A percentile compares a stretch with the other conserved stretches of the same genome.
phyloP scores from a whole-genome alignment of 2,797 vertebrate species.

The Betta splendens region DNA sequence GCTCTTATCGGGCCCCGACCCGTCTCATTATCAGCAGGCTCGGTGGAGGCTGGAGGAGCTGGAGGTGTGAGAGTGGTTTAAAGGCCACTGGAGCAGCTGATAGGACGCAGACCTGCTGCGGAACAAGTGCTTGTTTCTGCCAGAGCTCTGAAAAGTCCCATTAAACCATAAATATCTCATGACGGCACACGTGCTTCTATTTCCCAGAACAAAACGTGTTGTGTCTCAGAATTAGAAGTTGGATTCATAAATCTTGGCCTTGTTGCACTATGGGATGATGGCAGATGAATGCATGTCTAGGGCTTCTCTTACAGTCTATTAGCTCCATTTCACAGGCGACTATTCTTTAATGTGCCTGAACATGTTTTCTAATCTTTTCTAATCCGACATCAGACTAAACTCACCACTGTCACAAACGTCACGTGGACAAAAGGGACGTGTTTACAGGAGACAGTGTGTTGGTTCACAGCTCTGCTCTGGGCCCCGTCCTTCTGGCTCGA shows the following conservation, averaged over 20 bases:
- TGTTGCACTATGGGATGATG: no score
- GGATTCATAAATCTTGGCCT: no score
- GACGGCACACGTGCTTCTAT: no score
- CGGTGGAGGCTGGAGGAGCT: slow-evolving; percentile 25
- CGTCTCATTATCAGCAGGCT: slow-evolving; percentile 51
- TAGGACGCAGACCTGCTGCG: slow-evolving; percentile 35
- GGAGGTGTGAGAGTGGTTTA: slow-evolving; percentile 40
- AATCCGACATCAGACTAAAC: no score
- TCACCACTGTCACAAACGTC: not conserved
- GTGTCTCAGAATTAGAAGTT: no score
- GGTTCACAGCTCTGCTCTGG: slow-evolving; percentile 10
- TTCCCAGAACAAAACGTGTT: no score
- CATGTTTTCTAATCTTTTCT: no score
- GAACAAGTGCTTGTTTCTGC: slow-evolving; percentile 30
- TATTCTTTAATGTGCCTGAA: no score
- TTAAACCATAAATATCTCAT: slow-evolving; percentile 37
- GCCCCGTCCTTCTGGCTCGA: slow-evolving; percentile 40
- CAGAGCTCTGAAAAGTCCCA: slow-evolving; percentile 40
- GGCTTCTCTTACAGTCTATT: no score
- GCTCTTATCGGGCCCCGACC: slow-evolving; percentile 21
- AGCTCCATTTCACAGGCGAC: no score
- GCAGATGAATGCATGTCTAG: no score
- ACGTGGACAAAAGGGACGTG: slow-evolving; percentile 11
- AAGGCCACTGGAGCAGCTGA: slow-evolving; percentile 38
- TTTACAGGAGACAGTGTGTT: slow-evolving; percentile 17